Evolutionary conservation across 2,797 vertebrate genomes (phyloP).

Genomic region (Fistularia commersonii): DNA sequence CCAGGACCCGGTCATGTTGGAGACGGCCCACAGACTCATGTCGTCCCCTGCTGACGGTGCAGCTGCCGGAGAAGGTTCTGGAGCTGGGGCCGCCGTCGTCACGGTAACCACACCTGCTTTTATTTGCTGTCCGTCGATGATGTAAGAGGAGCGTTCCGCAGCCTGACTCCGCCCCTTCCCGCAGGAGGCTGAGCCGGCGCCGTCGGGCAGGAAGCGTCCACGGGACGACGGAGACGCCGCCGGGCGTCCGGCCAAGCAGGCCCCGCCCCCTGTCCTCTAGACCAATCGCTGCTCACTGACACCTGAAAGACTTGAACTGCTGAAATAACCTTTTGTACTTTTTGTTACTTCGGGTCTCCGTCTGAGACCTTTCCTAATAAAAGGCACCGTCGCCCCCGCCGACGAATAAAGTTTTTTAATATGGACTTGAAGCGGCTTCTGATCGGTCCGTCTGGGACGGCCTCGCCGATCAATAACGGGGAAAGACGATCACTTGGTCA

Average conservation of each 20-base stretch:
- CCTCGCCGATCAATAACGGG: no score
- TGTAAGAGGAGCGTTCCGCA: no score
- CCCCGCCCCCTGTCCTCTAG: constrained; percentile 1
- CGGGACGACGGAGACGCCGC: constrained; percentile 19
- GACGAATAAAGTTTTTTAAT: no score
- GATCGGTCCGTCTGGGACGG: no score
- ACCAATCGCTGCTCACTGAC: neutral
- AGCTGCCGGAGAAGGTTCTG: neutral
- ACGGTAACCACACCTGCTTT: constrained; percentile 39
- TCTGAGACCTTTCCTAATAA: no score
- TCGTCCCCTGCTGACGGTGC: constrained; percentile 4
- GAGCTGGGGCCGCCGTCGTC: neutral
- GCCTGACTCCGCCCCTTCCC: neutral
- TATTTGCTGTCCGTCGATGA: no score
- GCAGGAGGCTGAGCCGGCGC: constrained; percentile 10
- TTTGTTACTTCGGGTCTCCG: no score
- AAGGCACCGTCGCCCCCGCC: no score
- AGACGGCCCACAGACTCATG: constrained; percentile 47
- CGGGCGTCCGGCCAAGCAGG: constrained; percentile 29
- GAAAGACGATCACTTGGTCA: no score
- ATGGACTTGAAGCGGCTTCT: no score
- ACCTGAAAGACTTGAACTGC: no score
- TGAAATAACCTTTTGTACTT: neutral
- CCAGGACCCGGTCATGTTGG: constrained; percentile 42
- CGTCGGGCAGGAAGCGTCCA: constrained; percentile 29